phyloP scores from a whole-genome alignment of 2,113 vertebrate genomes.

The Peromyscus polionotus region DNA sequence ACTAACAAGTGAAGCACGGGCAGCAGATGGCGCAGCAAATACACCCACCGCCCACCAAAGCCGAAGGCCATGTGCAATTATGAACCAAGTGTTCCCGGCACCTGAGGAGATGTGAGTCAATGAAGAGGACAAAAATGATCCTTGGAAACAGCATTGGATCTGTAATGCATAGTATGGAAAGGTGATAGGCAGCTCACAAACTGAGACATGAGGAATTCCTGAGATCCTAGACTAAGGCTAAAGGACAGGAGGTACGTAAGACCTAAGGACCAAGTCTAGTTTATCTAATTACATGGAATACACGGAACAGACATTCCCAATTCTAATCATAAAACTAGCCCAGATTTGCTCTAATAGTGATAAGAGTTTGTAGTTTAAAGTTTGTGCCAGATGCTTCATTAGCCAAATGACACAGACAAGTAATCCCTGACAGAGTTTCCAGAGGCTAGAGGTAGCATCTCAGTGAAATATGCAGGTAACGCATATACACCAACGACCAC shows the following conservation, averaged over 20 bases:
- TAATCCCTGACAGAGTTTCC: neutral
- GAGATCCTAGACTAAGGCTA: neutral
- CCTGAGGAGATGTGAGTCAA: neutral
- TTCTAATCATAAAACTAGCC: neutral
- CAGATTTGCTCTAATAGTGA: neutral
- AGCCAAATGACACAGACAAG: neutral
- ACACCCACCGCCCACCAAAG: neutral
- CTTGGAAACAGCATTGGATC: neutral
- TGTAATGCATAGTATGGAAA: neutral
- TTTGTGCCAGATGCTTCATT: neutral
- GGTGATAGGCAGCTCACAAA: neutral
- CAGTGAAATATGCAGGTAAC: neutral
- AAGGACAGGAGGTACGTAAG: neutral
- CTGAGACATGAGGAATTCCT: neutral
- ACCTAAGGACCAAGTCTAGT: neutral
- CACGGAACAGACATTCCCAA: neutral
- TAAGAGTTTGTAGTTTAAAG: neutral
- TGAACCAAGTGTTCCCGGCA: neutral
- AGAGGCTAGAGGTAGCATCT: neutral
- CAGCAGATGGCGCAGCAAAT: neutral
- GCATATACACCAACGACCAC: neutral
- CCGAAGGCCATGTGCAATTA: neutral
- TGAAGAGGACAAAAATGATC: neutral
- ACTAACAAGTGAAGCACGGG: neutral
- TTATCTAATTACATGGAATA: neutral